Conservation (phyloP, 2,113 vertebrate species). For the Ranitomeya variabilis region DNA sequence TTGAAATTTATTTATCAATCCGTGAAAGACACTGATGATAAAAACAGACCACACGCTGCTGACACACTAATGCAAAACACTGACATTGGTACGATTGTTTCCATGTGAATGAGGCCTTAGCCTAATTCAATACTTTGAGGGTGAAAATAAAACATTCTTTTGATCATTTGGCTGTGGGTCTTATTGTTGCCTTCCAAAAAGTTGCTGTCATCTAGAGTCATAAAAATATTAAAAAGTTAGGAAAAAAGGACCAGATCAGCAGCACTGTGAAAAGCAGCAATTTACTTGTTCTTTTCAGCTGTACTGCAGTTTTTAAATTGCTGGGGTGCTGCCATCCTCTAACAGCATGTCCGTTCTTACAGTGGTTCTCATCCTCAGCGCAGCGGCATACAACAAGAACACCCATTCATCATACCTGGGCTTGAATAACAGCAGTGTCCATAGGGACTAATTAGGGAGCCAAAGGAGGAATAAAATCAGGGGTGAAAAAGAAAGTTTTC, state of each 20-base stretch:
- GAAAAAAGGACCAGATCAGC: not conserved
- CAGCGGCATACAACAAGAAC: constrained; percentile 44
- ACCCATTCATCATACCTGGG: constrained; percentile 50
- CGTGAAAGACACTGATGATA: no score
- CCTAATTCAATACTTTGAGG: no score
- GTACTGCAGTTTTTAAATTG: constrained; percentile 32
- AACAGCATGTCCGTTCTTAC: constrained; percentile 19
- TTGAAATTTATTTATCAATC: no score
- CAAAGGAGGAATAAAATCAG: not conserved
- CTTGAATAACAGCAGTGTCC: constrained; percentile 14
- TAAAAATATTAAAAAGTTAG: not conserved
- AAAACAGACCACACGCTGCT: no score
- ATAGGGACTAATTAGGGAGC: constrained; percentile 41
- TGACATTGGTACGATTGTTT: no score
- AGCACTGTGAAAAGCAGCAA: not conserved
- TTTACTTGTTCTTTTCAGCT: constrained; percentile 15
- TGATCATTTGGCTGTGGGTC: no score
- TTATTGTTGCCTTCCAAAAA: not conserved
- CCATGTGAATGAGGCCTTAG: no score
- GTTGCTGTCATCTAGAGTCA: not conserved
- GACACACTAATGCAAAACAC: no score
- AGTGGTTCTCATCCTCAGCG: not conserved
- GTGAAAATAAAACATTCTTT: no score
- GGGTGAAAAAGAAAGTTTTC: not conserved
- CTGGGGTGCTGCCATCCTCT: not conserved